These are phyloP conservation scores for Petrosia ficiformis DNA, from an alignment of 37 sponge, comb jelly and placozoan genomes.

Conservation along the genomic window DNA sequence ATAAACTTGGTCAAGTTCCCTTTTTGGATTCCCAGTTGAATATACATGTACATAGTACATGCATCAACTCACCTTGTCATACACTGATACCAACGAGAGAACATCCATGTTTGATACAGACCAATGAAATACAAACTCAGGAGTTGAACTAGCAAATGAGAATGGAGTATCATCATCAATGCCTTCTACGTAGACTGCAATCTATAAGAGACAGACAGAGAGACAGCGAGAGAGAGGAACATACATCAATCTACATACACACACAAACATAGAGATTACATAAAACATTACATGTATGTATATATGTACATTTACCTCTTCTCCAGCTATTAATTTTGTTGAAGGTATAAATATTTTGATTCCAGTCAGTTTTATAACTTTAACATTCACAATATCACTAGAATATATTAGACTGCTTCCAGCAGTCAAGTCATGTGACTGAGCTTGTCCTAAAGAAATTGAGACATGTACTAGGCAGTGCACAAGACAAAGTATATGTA, in stretches of 20 bases:
- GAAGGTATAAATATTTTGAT: conserved; percentile 69
- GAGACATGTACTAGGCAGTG: background rate
- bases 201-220: conserved; percentile 17
- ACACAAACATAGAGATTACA: no score
- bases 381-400: conserved; percentile 63
- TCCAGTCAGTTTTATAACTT: conserved; percentile 74
- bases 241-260: no score
- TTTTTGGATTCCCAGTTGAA: no score
- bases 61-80: conserved; percentile 41
- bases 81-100: conserved; percentile 63
- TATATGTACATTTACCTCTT: conserved; percentile 45
- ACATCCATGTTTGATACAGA: conserved; percentile 77
- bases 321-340: conserved; percentile 66
- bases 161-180: conserved; percentile 76
- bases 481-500: background rate
- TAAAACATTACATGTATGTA: no score
- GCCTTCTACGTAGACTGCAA: conserved; percentile 67
- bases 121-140: conserved; percentile 73
- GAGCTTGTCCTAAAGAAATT: conserved; percentile 10
- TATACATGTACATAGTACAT: background rate
- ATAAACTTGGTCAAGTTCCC: no score
- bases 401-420: conserved; percentile 37
- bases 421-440: conserved; percentile 35
- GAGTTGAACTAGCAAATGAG: conserved; percentile 54
- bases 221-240: conserved; percentile 3